Base-by-base conservation (phyloP, 2,797 vertebrate genomes). In the Tapirus indicus region DNA sequence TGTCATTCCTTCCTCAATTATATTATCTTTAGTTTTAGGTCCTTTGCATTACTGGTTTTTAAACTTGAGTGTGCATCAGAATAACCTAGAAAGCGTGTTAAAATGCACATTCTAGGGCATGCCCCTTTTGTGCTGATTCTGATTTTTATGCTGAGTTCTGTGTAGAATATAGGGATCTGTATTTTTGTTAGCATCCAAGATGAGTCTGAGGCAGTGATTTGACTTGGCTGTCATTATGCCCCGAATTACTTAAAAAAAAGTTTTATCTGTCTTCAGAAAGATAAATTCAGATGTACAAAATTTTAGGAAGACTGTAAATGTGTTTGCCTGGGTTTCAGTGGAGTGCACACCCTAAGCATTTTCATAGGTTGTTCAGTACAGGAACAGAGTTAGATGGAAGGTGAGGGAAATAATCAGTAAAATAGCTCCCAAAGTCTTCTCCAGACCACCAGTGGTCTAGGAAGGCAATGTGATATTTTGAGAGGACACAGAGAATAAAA, bases 191-290 rank as follows among this genome's bases (percentile, higher is more conserved):
- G 41, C 32, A 47, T 47, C 11, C 58, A 82, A 74, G 35, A 21
- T n/a, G 52, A 78, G 14, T 89, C 7, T 69, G 25, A 52, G 32
- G 4, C 35, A 62, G 5, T 85, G 25, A 69, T 49, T 88, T 71
- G 92, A 38, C 18, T 2, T 95, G 58, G 58, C 44, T 47, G 95
- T 87, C 20, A 71, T n/a, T 89, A 69, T 71, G 14, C 27, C 58
- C 35, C 80, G 25, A 52, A 32, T 38, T 56, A 72, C 0, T 88
- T 72, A 32, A 58, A 80, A 54, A 82, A 96, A 25, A 11, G 2
- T 62, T 68, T 93, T 54, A 25, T 88, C 92, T 88, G n/a, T 38
- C 38, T 87, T 93, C 78, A 62, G 18, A 96, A 91, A 72, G 38
- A 97, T 7, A 84, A 91, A 62, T 25, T 4, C 21, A 92, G 74